Conservation (phyloP, 2,113 vertebrate genomes). For the Dinomys branickii region DNA sequence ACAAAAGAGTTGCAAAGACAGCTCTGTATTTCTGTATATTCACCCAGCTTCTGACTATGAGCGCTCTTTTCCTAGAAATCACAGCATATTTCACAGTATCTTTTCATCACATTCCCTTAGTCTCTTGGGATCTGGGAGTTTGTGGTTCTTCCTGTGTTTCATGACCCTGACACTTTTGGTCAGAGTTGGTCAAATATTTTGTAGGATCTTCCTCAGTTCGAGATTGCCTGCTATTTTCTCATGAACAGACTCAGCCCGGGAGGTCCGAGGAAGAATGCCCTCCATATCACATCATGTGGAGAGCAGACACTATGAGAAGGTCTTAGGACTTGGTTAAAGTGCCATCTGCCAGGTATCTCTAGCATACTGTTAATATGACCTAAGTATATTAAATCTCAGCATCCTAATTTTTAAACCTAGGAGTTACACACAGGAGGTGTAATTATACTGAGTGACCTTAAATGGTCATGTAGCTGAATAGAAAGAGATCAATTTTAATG, state of each 20-base stretch:
- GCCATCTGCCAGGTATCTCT: background rate
- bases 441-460: background rate
- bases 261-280: background rate
- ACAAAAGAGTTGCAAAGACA: background rate
- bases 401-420: background rate
- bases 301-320: background rate
- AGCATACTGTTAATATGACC: background rate
- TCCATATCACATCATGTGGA: background rate
- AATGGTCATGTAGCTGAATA: constrained; percentile 1
- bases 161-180: background rate
- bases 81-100: background rate
- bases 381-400: background rate
- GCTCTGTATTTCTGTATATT: background rate
- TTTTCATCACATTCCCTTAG: background rate
- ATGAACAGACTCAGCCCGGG: background rate
- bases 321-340: background rate
- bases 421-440: background rate
- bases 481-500: constrained; percentile 15
- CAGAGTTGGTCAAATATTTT: background rate
- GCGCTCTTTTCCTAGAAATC: background rate
- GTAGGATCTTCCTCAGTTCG: background rate
- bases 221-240: background rate
- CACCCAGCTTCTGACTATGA: background rate
- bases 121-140: background rate
- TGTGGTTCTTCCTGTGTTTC: background rate